Conservation (phyloP, 2,797 vertebrate genomes). For the Tenualosa thibaudeaui region DNA sequence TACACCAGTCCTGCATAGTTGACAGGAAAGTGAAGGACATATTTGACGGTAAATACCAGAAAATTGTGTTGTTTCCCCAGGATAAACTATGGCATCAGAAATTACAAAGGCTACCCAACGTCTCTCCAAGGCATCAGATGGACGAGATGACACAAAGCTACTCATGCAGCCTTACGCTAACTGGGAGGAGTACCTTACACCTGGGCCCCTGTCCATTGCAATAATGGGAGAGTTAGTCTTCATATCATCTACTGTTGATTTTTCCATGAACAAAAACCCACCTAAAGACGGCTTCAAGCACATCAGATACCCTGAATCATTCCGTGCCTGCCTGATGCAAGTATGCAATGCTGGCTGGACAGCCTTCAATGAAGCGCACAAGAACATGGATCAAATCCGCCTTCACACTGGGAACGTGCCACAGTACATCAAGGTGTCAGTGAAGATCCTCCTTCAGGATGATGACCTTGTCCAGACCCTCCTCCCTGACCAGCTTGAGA, state of each 20-base stretch:
- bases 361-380: constrained; percentile 57
- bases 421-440: constrained; percentile 40
- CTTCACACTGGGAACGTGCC: constrained; percentile 45
- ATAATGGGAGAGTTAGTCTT: constrained; percentile 53
- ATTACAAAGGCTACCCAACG: constrained; percentile 23
- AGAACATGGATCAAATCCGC: constrained; percentile 55
- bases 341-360: constrained; percentile 54
- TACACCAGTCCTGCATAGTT: too few species aligned
- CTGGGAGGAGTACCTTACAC: constrained; percentile 54
- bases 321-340: constrained; percentile 58
- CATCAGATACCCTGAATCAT: constrained; percentile 56
- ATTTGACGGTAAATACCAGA: not conserved
- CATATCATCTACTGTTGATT: constrained; percentile 46
- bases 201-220: constrained; percentile 50
- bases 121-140: constrained; percentile 40
- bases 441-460: constrained; percentile 48
- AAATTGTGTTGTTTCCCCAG: not conserved
- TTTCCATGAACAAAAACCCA: constrained; percentile 39
- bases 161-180: constrained; percentile 51
- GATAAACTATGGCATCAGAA: constrained; percentile 31
- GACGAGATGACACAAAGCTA: constrained; percentile 37
- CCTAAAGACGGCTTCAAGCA: constrained; percentile 34
- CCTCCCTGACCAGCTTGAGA: constrained; percentile 47
- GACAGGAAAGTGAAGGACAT: too few species aligned
- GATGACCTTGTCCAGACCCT: constrained; percentile 28